These are phyloP conservation scores for Emmelina monodactyla DNA, from an alignment of 2,888 invertebrate genomes.

Conservation along the genomic window DNA sequence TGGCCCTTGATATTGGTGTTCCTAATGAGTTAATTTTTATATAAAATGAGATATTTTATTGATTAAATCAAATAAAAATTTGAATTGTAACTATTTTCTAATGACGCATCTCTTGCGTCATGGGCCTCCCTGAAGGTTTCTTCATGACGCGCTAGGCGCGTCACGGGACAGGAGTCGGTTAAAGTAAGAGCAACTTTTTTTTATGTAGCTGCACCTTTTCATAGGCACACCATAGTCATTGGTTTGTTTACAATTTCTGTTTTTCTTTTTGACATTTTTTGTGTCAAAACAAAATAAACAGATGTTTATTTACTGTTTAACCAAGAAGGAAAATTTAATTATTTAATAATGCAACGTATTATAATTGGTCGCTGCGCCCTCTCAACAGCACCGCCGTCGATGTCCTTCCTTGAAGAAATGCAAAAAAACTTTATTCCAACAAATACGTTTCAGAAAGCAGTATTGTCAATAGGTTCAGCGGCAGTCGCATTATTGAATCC, in stretches of 20 bases:
- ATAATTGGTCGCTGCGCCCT: neutral
- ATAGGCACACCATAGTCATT: no score
- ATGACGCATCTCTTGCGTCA: no score
- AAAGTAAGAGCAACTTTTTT: neutral
- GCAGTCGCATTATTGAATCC: conserved; percentile 84
- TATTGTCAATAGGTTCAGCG: conserved; percentile 89
- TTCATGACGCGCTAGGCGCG: no score
- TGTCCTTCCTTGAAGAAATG: conserved; percentile 53
- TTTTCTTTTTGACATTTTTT: neutral
- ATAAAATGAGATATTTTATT: no score
- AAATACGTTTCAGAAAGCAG: conserved; percentile 74
- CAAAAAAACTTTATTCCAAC: conserved; percentile 70
- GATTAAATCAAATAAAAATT: no score
- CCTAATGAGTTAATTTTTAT: no score
- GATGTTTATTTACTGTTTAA: neutral
- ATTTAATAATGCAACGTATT: neutral
- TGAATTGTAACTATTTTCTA: no score
- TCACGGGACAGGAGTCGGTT: no score
- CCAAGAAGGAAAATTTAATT: neutral
- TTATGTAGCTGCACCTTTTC: neutral
- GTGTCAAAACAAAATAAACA: neutral
- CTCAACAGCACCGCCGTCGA: conserved; percentile 3
- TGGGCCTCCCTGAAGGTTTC: no score
- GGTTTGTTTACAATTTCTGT: no score
- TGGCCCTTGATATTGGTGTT: no score